These are phyloP conservation scores for Corythaeola cristata DNA, from an alignment of 2,113 vertebrate genomes.

Conservation along the genomic window DNA sequence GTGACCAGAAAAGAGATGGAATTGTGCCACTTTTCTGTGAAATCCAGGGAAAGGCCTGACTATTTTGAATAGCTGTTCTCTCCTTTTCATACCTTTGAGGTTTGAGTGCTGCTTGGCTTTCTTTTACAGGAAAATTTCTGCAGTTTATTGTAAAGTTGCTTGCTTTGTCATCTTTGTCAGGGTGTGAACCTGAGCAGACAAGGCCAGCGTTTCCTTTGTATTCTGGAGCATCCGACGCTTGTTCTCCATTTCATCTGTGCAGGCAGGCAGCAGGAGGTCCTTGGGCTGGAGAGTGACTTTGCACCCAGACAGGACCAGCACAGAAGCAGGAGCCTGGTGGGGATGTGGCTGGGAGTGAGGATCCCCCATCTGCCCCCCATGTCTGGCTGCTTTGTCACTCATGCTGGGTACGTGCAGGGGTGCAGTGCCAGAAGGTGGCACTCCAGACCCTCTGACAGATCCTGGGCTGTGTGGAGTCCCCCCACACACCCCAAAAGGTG, in stretches of 20 bases:
- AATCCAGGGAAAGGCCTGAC: not conserved
- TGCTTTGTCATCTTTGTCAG: not conserved
- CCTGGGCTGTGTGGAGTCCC: not conserved
- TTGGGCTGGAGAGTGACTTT: not conserved
- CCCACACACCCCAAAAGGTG: not conserved
- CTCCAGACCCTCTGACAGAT: not conserved
- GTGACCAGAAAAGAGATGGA: not conserved
- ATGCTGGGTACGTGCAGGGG: fast-evolving
- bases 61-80: not conserved
- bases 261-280: fast-evolving
- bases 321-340: not conserved
- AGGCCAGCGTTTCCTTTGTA: not conserved
- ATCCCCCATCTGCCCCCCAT: fast-evolving
- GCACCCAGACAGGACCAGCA: fast-evolving
- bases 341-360: not conserved
- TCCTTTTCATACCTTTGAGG: not conserved
- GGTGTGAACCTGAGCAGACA: not conserved
- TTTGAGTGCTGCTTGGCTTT: not conserved
- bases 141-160: not conserved
- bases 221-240: not conserved
- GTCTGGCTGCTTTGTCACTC: fast-evolving
- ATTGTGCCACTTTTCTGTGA: not conserved
- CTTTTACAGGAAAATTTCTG: not conserved
- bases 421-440: conserved; percentile 30
- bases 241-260: not conserved